Evolutionary conservation across 2,113 vertebrate genomes (phyloP), one percentile per base, ranked within the genome.

Genomic region (Pygoscelis adeliae): DNA sequence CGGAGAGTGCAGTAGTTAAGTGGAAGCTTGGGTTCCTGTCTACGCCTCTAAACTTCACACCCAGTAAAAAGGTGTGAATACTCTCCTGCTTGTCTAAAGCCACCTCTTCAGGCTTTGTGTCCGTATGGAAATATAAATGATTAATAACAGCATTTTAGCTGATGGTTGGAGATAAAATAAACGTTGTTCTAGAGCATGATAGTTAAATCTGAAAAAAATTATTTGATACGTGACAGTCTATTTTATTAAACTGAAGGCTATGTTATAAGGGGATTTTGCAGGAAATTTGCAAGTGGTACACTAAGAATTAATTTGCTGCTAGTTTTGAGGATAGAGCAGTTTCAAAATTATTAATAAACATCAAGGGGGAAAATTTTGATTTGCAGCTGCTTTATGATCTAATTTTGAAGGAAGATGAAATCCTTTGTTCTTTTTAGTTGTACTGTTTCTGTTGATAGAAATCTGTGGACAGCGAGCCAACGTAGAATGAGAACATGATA

Each of bases 321-420:
- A 29, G 27, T 49, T 83, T 84, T 49, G 81, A 50, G 14, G 67
- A 81, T 72, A 38, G n/a, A 62, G 42, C 11, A 10, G 34, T 56
- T 94, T 93, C 29, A 84, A 66, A 85, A 95, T 84, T 69, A 72
- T 49, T 93, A 87, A 82, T 76, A 92, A 96, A 87, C 23, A 55
- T 3, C 1, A 32, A 66, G 53, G 52, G 53, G 20, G 2, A 12
- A 84, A 72, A 70, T 62, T 69, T 69, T 69, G 34, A 72, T 82
- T 93, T 84, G 22, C 50, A 70, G 87, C 42, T 80, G 46, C 38
- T 72, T 76, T 82, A 50, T 80, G 83, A 66, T 58, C 56, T 87
- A 26, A 80, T 93, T 85, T 95, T 92, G 73, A 77, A 76, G 38
- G 67, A 87, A 56, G 44, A 30, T 73, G 5, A 82, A 77, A 70